Evolutionary conservation across 2,888 invertebrate genomes (phyloP).

Genomic region (Cephus rjabovi): DNA sequence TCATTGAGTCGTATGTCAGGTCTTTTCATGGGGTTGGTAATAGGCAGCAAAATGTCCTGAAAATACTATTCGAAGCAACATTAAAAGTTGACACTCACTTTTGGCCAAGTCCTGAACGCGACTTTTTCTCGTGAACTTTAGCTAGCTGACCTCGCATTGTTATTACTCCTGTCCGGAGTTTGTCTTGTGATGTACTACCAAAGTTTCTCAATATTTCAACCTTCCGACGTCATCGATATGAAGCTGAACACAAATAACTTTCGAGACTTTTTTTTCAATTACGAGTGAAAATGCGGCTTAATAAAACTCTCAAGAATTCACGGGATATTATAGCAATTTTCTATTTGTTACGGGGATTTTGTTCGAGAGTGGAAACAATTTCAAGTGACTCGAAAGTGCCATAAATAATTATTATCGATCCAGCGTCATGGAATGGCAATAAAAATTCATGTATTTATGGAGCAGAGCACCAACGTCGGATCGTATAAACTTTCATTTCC

Average conservation of each 20-base stretch:
- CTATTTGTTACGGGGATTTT: not conserved
- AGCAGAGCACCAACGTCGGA: constrained; percentile 18
- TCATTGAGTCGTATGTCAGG: not conserved
- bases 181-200: constrained; percentile 23
- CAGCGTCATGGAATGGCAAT: not conserved
- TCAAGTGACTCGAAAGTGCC: not conserved
- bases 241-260: not conserved
- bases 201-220: constrained; percentile 36
- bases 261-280: constrained; percentile 4
- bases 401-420: not conserved
- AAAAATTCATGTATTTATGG: constrained; percentile 4
- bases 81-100: constrained; percentile 48
- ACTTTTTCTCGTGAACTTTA: not conserved
- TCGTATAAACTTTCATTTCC: constrained; percentile 44
- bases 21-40: not conserved
- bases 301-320: not conserved
- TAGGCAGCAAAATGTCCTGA: not conserved
- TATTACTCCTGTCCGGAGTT: not conserved
- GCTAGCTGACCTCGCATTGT: not conserved
- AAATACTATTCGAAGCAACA: constrained; percentile 25
- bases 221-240: constrained; percentile 29
- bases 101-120: not conserved
- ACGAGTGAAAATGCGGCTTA: not conserved
- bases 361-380: not conserved
- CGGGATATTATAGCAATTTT: not conserved